Percentiles rank a stretch among this genome's conserved stretches.
Conservation (phyloP, 2,113 vertebrate species). For the Caloenas nicobarica region DNA sequence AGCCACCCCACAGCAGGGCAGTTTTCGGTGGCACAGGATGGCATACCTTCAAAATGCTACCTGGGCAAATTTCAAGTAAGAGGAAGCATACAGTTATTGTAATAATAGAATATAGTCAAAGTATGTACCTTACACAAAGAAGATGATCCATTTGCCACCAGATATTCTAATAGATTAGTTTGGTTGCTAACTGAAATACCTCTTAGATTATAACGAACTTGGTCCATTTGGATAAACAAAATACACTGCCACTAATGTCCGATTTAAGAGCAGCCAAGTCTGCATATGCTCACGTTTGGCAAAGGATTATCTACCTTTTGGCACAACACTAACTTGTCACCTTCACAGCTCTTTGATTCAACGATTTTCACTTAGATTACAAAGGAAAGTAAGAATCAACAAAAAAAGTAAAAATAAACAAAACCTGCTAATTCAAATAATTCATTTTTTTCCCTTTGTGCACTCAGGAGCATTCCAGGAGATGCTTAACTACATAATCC, state of each 20-base stretch:
- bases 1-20: neutral
- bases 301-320: constrained; percentile 13
- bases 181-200: neutral
- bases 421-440: neutral
- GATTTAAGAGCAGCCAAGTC: neutral
- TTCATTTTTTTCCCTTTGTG: neutral
- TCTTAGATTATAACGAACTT: neutral
- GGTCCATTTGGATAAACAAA: neutral
- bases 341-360: neutral
- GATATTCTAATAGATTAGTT: neutral
- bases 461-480: neutral
- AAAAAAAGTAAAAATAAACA: neutral
- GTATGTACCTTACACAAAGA: neutral
- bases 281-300: constrained; percentile 7
- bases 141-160: neutral
- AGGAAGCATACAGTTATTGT: neutral
- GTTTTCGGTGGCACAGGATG: neutral
- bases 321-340: neutral
- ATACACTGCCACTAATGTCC: neutral
- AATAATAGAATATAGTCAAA: neutral
- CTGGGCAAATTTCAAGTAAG: neutral
- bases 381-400: neutral
- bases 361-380: neutral
- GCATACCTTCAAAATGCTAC: neutral
- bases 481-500: neutral